Percentiles rank a stretch among this genome's conserved stretches.
Evolutionary conservation across 2,888 invertebrate genomes (phyloP).

Genomic region (Mechanitis mazaeus): DNA sequence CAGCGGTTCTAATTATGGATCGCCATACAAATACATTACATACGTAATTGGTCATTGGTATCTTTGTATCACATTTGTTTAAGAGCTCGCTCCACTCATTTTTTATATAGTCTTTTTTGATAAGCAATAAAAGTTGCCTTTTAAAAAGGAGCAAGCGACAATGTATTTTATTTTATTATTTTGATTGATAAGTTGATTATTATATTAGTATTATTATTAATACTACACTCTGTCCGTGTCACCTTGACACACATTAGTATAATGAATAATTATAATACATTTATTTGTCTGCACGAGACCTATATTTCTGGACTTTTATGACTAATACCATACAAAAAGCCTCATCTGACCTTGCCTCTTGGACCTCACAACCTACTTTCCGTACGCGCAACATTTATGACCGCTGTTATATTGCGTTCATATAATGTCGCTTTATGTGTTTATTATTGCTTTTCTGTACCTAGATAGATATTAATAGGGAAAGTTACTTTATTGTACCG

Average conservation of each 20-base stretch:
- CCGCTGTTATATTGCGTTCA: conserved; percentile 20
- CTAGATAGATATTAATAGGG: conserved; percentile 6
- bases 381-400: conserved; percentile 26
- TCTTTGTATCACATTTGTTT: no score
- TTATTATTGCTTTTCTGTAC: conserved; percentile 17
- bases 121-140: no score
- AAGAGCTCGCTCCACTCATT: no score
- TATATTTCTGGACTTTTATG: conserved; percentile 7
- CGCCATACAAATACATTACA: conserved; percentile 6
- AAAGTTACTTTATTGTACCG: not conserved
- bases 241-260: not conserved
- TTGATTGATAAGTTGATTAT: no score
- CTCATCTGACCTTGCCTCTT: conserved; percentile 36
- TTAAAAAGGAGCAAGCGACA: no score
- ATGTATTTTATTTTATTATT: no score
- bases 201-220: no score
- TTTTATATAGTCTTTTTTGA: no score
- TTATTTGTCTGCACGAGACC: conserved; percentile 7
- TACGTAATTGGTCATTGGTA: no score
- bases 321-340: conserved; percentile 27
- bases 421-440: conserved; percentile 20
- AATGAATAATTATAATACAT: not conserved
- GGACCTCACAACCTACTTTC: conserved; percentile 34
- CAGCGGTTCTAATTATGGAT: conserved; percentile 15
- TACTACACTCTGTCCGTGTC: not conserved